These are phyloP conservation scores for Epinephelus lanceolatus DNA, from an alignment of 2,113 vertebrate species.

Conservation along the genomic window DNA sequence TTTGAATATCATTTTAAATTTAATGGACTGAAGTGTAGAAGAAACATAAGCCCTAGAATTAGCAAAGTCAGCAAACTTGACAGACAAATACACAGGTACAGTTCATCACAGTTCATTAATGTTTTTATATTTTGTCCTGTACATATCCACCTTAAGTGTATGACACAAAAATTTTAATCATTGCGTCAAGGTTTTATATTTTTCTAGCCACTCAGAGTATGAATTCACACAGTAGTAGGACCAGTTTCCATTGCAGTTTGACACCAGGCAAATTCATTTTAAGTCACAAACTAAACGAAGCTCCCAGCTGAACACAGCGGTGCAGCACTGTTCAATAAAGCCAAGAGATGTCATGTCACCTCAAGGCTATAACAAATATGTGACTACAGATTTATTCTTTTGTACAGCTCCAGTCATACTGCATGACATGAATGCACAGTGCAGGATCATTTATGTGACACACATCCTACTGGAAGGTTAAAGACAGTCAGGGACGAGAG, in stretches of 20 bases:
- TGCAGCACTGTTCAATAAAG: constrained; percentile 8
- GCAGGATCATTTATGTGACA: constrained; percentile 33
- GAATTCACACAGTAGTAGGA: background rate
- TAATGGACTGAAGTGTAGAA: background rate
- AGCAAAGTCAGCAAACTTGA: background rate
- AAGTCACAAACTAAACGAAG: constrained; percentile 6
- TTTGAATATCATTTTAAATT: too few species aligned
- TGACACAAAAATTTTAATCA: background rate
- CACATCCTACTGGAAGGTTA: constrained; percentile 49
- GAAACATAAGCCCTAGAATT: background rate
- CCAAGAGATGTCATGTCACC: constrained; percentile 14
- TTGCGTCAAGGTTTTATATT: background rate
- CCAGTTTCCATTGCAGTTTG: background rate
- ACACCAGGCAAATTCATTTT: constrained; percentile 16
- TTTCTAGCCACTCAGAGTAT: too few species aligned
- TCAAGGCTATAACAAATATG: constrained; percentile 32
- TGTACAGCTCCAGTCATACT: constrained; percentile 22
- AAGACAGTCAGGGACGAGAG: constrained; percentile 45
- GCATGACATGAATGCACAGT: constrained; percentile 30
- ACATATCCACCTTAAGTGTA: background rate
- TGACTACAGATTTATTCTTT: constrained; percentile 20
- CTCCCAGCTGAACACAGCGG: constrained; percentile 18
- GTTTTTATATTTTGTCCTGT: background rate
- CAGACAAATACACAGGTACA: background rate
- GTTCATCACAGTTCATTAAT: background rate